phyloP scores from a whole-genome alignment of 2,113 vertebrate genomes.

The Cyprinodon brontotheroides region DNA sequence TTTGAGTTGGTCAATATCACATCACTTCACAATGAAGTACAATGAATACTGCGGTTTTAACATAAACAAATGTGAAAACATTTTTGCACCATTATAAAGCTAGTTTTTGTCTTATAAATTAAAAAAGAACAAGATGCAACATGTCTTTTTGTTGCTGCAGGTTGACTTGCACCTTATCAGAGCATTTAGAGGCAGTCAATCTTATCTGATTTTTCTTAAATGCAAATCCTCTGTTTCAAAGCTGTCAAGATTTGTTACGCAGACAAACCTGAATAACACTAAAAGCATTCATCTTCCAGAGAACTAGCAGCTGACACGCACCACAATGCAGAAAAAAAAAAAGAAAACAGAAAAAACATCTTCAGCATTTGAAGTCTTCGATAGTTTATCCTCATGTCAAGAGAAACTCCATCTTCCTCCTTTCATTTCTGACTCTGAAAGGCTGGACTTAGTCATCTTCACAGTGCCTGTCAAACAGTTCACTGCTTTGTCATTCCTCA shows the following conservation, averaged over 20 bases:
- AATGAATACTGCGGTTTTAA: not conserved
- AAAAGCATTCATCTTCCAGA: not conserved
- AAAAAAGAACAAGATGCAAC: not conserved
- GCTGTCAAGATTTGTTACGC: not conserved
- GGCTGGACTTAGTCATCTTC: slow-evolving; percentile 76
- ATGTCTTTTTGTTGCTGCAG: not conserved
- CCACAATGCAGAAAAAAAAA: not conserved
- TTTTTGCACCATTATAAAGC: not conserved
- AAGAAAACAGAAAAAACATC: not conserved
- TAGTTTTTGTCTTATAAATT: not conserved
- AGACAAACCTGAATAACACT: not conserved
- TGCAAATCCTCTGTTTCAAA: not conserved
- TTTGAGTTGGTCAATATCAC: not conserved
- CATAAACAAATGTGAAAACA: not conserved
- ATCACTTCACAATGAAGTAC: not conserved
- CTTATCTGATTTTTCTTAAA: not conserved
- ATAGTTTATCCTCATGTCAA: slow-evolving; percentile 52
- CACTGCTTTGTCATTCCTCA: slow-evolving; percentile 67
- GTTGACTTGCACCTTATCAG: no score
- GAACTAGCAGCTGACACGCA: slow-evolving; percentile 10
- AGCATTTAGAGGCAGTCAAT: no score
- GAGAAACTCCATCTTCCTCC: slow-evolving; percentile 48
- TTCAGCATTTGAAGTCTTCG: slow-evolving; percentile 2
- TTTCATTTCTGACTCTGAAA: slow-evolving; percentile 66
- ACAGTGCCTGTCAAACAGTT: slow-evolving; percentile 71